Evolutionary conservation across 2,113 vertebrate genomes (phyloP).

Genomic region (Vulpes vulpes): DNA sequence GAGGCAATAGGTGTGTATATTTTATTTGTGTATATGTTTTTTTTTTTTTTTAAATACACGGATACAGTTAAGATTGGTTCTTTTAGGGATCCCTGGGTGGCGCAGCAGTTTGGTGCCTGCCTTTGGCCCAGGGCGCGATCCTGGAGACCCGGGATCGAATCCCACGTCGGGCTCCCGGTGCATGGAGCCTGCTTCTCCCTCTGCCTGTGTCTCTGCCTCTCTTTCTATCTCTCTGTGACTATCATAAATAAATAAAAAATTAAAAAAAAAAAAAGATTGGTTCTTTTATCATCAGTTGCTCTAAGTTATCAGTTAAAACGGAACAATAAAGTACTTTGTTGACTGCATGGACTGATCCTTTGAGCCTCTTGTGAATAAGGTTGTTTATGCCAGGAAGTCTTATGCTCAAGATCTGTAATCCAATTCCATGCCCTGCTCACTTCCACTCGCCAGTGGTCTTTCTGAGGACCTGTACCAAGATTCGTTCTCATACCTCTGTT

Average conservation of each 20-base stretch:
- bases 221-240: too few relatives aligned
- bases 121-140: too few relatives aligned
- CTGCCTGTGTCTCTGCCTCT: too few relatives aligned
- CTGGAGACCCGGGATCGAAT: too few relatives aligned
- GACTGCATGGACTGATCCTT: conserved; percentile 38
- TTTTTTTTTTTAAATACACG: background rate
- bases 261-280: background rate
- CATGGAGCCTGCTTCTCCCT: too few relatives aligned
- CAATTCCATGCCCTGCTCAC: conserved; percentile 56
- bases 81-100: background rate
- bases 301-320: conserved; percentile 62
- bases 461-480: conserved; percentile 51
- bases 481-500: conserved; percentile 56
- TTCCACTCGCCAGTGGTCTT: conserved; percentile 57
- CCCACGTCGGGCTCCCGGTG: too few relatives aligned
- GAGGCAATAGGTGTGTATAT: background rate
- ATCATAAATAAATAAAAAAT: too few relatives aligned
- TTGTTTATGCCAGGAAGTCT: conserved; percentile 77
- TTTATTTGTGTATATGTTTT: background rate
- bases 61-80: conserved; percentile 8
- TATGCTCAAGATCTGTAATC: conserved; percentile 70
- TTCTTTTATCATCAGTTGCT: conserved; percentile 60
- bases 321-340: conserved; percentile 74
- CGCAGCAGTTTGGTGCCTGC: too few relatives aligned
- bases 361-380: conserved; percentile 69